Percentiles rank a stretch among this genome's conserved stretches.
These are phyloP conservation scores for Zoanthus sociatus DNA, from an alignment of 92 coral and sea anemone species.

Conservation along the genomic window DNA sequence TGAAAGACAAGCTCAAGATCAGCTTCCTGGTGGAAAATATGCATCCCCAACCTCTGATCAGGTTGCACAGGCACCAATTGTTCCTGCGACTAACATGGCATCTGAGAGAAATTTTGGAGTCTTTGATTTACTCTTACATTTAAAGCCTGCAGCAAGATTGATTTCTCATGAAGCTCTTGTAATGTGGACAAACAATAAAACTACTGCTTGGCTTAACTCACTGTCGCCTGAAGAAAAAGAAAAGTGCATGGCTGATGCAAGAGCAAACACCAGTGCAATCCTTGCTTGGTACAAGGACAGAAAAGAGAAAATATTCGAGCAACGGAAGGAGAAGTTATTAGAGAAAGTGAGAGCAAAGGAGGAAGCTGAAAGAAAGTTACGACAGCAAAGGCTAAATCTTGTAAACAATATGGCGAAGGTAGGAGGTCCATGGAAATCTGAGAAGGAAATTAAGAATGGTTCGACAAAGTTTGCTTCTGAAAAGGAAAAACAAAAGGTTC, in stretches of 20 bases:
- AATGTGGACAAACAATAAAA: slow-evolving; percentile 64
- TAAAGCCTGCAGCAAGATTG: slow-evolving; percentile 58
- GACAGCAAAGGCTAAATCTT: slow-evolving; percentile 42
- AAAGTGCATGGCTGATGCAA: slow-evolving; percentile 39
- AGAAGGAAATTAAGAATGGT: slow-evolving; percentile 22
- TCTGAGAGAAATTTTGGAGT: slow-evolving; percentile 57
- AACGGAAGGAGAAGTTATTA: slow-evolving; percentile 46
- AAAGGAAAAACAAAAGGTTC: slow-evolving; percentile 42
- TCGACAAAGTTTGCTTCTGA: slow-evolving; percentile 42
- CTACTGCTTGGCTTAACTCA: slow-evolving; percentile 54
- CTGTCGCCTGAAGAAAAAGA: slow-evolving; percentile 51
- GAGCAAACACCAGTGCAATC: slow-evolving; percentile 25
- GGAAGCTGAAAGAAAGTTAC: slow-evolving; percentile 43
- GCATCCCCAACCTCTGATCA: slow-evolving; percentile 49
- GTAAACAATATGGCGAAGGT: slow-evolving; percentile 26
- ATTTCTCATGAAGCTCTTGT: slow-evolving; percentile 62
- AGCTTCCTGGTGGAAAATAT: slow-evolving; percentile 56
- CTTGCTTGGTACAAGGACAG: slow-evolving; percentile 40
- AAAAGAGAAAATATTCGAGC: slow-evolving; percentile 41
- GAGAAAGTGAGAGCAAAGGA: slow-evolving; percentile 53
- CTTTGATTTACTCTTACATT: slow-evolving; percentile 43
- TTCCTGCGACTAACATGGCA: slow-evolving; percentile 60
- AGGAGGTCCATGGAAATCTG: slow-evolving; percentile 50
- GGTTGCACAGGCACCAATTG: slow-evolving; percentile 56
- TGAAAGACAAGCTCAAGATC: slow-evolving; percentile 40